Evolutionary conservation across 2,888 invertebrate species (phyloP), one percentile per base, ranked within the genome.

Genomic region (Monoplex corrugatus): DNA sequence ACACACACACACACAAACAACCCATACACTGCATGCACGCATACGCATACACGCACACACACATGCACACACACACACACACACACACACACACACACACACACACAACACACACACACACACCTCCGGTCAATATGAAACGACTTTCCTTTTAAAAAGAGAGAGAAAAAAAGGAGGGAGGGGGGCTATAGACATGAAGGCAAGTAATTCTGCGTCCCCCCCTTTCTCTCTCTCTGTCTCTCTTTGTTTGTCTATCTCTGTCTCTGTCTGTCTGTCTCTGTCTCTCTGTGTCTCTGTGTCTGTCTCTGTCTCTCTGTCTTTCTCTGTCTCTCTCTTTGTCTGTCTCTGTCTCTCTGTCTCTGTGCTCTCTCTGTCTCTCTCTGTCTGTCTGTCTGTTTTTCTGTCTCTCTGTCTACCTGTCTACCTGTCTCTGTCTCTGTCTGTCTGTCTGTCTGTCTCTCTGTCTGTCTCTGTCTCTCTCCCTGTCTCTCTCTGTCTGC

Each of bases 221-320:
- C 78, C 87, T 78, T 0, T 87, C 68, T 68, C 50, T 87, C 87
- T 87, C 40, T 87, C 82, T 80, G 57, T 80, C 80, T 87, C 82
- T 87, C 80, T 87, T 57, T 87, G 50, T 87, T 43, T 87, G 50
- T 87, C 82, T 87, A 50, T 80, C 87, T 72, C 80, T 87, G 40
- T 80, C 80, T 87, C 80, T 87, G 35, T 87, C 80, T 72, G 28
- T 80, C 50, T 45, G 38, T n/a, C 50, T 40, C 87, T 80, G 50
- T 38, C 80, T 57, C 57, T 16, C 75, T 19, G n/a, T 28, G 35
- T 32, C 75, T 75, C 75, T 40, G 19, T 50, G 38, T 45, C 40
- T 68, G 38, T 44, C 38, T 87, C 72, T 87, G 19, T 87, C 86
- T 87, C 40, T 43, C 80, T 38, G 23, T 40, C 43, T 38, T 44